Percentiles rank a stretch among this genome's conserved stretches.
Conservation (phyloP, 1,140 invertebrate genomes). For the Andricus grossulariae region DNA sequence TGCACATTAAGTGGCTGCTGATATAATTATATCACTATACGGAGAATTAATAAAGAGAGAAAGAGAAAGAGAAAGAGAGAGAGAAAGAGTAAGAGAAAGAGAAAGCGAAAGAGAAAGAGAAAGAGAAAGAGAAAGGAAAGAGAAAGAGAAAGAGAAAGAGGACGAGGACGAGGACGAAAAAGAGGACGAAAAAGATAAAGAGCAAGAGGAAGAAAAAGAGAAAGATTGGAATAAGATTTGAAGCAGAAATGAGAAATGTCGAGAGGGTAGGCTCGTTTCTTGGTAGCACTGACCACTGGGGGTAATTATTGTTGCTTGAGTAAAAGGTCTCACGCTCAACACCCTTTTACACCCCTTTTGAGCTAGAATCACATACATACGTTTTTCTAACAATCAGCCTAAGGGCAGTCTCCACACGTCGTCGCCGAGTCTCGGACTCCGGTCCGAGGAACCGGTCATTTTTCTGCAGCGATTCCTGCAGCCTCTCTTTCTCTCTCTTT, state of each 20-base stretch:
- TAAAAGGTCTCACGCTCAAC: constrained; percentile 70
- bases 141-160: background rate
- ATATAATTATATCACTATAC: constrained; percentile 11
- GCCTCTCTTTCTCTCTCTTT: constrained; percentile 48
- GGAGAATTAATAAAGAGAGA: background rate
- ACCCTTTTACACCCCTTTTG: constrained; percentile 47
- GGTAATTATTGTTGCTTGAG: constrained; percentile 70
- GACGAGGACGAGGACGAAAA: background rate
- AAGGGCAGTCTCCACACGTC: constrained; percentile 31
- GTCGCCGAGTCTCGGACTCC: constrained; percentile 12
- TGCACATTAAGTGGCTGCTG: constrained; percentile 23
- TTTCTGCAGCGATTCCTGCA: constrained; percentile 65
- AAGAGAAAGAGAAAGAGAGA: background rate
- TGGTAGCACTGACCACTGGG: constrained; percentile 63
- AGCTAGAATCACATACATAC: constrained; percentile 37
- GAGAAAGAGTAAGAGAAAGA: constrained; percentile 7
- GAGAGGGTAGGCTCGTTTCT: constrained; percentile 52
- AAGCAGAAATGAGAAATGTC: constrained; percentile 11
- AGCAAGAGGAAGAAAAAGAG: background rate
- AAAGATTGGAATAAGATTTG: constrained; percentile 2
- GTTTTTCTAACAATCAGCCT: constrained; percentile 32
- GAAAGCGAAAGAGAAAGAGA: constrained; percentile 4
- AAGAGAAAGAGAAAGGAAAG: background rate
- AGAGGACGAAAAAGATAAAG: background rate
- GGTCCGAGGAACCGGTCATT: constrained; percentile 65